Percentiles rank a stretch among this genome's conserved stretches.
Evolutionary conservation across 1,140 invertebrate genomes (phyloP).

Genomic region (Dendrolimus punctatus): DNA sequence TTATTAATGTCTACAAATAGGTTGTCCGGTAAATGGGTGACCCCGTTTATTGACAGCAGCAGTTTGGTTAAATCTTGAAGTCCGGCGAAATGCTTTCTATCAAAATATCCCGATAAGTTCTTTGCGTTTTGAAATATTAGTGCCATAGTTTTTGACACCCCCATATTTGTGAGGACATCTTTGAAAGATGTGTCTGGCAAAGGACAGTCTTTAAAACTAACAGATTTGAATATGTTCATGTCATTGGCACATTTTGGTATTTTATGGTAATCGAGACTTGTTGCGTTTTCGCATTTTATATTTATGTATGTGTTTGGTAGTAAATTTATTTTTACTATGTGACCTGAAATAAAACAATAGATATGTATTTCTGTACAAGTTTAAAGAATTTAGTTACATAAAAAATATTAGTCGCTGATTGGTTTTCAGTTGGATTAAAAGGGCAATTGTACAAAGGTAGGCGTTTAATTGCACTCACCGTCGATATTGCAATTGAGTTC

Average conservation of each 20-base stretch:
- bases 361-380: neutral
- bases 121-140: slow-evolving; percentile 65
- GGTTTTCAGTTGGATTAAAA: slow-evolving; percentile 15
- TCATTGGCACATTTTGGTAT: slow-evolving; percentile 54
- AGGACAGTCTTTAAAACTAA: slow-evolving; percentile 65
- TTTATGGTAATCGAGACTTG: slow-evolving; percentile 49
- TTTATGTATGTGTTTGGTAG: slow-evolving; percentile 56
- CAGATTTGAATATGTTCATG: slow-evolving; percentile 49
- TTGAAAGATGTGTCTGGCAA: slow-evolving; percentile 56
- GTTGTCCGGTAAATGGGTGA: slow-evolving; percentile 73
- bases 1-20: slow-evolving; percentile 73
- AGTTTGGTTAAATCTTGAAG: slow-evolving; percentile 66
- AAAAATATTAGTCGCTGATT: neutral
- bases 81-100: slow-evolving; percentile 68
- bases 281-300: slow-evolving; percentile 54
- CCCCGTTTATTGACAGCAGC: slow-evolving; percentile 62
- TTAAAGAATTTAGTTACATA: neutral
- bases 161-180: slow-evolving; percentile 53
- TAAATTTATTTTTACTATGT: slow-evolving; percentile 49
- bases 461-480: slow-evolving; percentile 50
- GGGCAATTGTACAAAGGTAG: slow-evolving; percentile 23
- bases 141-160: slow-evolving; percentile 53
- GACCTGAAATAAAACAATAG: slow-evolving; percentile 39
- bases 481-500: slow-evolving; percentile 66
- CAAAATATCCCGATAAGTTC: slow-evolving; percentile 63